Conservation (phyloP, 1,140 invertebrate genomes). For the Fopius arisanus region DNA sequence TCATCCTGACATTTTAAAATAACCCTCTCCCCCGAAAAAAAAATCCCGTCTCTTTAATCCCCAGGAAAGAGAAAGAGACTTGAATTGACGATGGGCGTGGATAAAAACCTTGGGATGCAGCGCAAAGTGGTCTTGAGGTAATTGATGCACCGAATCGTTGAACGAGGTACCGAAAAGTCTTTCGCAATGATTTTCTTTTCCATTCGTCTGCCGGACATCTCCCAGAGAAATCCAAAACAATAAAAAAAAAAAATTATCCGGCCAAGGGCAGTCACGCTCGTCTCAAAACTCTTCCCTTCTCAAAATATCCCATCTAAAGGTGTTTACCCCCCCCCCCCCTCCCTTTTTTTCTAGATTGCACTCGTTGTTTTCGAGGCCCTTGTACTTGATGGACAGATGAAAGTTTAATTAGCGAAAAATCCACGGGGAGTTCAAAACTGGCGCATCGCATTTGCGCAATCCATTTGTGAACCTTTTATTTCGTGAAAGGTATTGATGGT, state of each 20-base stretch:
- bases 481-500: not conserved
- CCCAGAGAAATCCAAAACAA: not conserved
- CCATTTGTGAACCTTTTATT: not conserved
- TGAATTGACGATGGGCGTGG: not conserved
- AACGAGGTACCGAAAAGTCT: slow-evolving; percentile 8
- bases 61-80: slow-evolving; percentile 2
- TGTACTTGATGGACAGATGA: slow-evolving; percentile 3
- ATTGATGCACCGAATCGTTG: slow-evolving; percentile 37
- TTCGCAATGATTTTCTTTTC: not conserved
- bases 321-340: slow-evolving; percentile 7
- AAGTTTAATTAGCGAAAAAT: slow-evolving; percentile 7
- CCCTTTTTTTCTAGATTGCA: slow-evolving; percentile 7
- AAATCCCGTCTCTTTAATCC: not conserved
- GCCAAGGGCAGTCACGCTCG: slow-evolving; percentile 40
- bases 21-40: not conserved
- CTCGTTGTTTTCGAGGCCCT: not conserved
- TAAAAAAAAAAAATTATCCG: too few relatives aligned
- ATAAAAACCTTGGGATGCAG: slow-evolving; percentile 5
- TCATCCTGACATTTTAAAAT: not conserved
- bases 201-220: slow-evolving; percentile 31
- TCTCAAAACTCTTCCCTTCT: slow-evolving; percentile 21
- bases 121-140: slow-evolving; percentile 29
- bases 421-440: not conserved
- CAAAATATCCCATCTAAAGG: not conserved
- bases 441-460: slow-evolving; percentile 8